A percentile compares a stretch with the other conserved stretches of the same genome.
phyloP scores from a whole-genome alignment of 2,888 invertebrate genomes.

The Salpingus planirostris region DNA sequence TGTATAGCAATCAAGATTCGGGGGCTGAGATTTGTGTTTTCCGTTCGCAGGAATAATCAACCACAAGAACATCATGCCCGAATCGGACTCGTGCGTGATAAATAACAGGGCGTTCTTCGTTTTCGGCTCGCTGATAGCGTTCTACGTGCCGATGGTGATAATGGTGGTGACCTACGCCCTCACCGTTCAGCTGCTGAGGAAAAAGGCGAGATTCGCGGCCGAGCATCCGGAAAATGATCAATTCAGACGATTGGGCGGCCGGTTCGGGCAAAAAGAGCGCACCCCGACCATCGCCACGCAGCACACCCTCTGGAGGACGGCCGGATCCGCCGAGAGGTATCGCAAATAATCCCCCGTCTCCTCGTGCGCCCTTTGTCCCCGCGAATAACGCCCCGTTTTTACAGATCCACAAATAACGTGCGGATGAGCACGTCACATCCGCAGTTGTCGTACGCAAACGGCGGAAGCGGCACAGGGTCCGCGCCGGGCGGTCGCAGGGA shows the following conservation, averaged over 20 bases:
- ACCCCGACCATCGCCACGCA: conserved; percentile 28
- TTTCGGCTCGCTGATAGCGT: conserved; percentile 86
- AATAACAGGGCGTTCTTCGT: conserved; percentile 82
- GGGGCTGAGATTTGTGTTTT: not conserved
- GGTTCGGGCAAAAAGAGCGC: conserved; percentile 33
- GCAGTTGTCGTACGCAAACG: conserved; percentile 54
- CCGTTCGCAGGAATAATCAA: conserved; percentile 59
- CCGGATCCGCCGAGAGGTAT: conserved; percentile 37
- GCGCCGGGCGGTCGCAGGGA: conserved; percentile 45
- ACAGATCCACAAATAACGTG: conserved; percentile 40
- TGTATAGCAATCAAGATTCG: too few relatives aligned
- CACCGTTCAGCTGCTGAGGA: conserved; percentile 77
- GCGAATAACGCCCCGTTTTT: conserved; percentile 1
- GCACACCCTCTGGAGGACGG: conserved; percentile 37
- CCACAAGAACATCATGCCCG: conserved; percentile 71
- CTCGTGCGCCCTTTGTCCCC: not conserved
- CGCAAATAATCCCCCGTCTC: not conserved
- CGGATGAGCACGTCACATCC: conserved; percentile 51
- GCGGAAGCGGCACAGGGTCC: conserved; percentile 19
- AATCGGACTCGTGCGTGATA: conserved; percentile 66
- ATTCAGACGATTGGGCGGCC: conserved; percentile 45
- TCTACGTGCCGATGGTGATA: conserved; percentile 90
- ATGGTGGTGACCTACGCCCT: conserved; percentile 90
- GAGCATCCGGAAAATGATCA: conserved; percentile 54
- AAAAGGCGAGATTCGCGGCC: conserved; percentile 66